Base-by-base conservation (phyloP, 2,888 invertebrate genomes). In the Amphipyra berbera region DNA sequence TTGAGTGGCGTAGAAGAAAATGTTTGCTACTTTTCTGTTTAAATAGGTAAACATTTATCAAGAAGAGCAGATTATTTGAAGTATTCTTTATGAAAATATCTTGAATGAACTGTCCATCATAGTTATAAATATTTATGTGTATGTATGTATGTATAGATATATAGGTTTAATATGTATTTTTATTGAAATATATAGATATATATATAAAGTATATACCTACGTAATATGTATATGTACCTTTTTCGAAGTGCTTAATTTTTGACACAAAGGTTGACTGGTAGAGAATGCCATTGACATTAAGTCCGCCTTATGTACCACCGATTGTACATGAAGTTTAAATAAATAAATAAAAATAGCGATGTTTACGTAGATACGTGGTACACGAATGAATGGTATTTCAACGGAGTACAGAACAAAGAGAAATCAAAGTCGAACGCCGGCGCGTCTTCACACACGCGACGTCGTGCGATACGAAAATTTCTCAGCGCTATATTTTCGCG, bases 401-500 rank as follows among this genome's bases (percentile, higher is more conserved):
- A 58, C 33, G 21, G 30, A 50, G 41, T 27, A 41, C 38, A 46
- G 37, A 78, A 80, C 78, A 78, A 74, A 69, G 67, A 46, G 50
- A 45, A 50, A 67, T 67, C 56, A 74, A 79, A 74, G 64, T 68
- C 64, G 56, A 66, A 61, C 35, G 55, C 49, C 41, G 53, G 48
- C 35, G 55, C 48, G 58, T 68, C 61, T 63, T 60, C 59, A 61
- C 61, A 65, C 56, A 61, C 57, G 53, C 50, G 52, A 61, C 47
- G 49, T 37, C 52, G 47, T 48, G 44, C 52, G 69, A 54, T 59
- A 59, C 55, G 48, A 44, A 38, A 56, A 68, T 69, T 60, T 55
- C 66, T 67, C 52, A 46, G 55, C 52, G 55, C 48, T 53, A 30
- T 71, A 76, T 73, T 78, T 73, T 76, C 74, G 64, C 77, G 79